Evolutionary conservation across 2,113 vertebrate species (phyloP).

Genomic region (Dipodomys ordii): DNA sequence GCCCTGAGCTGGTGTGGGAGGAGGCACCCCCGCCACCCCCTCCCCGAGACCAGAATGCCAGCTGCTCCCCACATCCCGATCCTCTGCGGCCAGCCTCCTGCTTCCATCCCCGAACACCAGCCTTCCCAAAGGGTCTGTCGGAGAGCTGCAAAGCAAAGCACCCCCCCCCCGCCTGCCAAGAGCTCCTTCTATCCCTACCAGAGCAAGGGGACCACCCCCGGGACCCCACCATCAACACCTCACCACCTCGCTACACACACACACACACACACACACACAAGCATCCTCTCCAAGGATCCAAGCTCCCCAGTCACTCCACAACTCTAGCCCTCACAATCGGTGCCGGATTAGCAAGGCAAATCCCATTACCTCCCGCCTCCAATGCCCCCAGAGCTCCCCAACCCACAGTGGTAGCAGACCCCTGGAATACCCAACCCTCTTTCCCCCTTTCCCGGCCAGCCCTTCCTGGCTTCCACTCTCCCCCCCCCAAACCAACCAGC

Average conservation of each 20-base stretch:
- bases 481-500: neutral
- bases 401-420: neutral
- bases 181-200: neutral
- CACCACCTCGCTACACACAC: no score
- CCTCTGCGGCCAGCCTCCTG: neutral
- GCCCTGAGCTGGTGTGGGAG: neutral
- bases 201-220: neutral
- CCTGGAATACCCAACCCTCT: neutral
- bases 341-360: neutral
- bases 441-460: neutral
- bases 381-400: neutral
- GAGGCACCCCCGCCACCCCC: neutral
- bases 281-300: slow-evolving; percentile 1
- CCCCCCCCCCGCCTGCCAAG: no score
- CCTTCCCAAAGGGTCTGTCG: neutral
- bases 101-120: neutral
- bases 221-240: neutral
- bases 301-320: neutral
- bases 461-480: neutral
- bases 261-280: neutral
- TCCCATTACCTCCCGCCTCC: slow-evolving; percentile 11
- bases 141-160: neutral
- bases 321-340: neutral
- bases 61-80: neutral
- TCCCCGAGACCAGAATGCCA: neutral